These are phyloP conservation scores for Andrena bicolor DNA, from an alignment of 2,888 invertebrate species.

Conservation along the genomic window DNA sequence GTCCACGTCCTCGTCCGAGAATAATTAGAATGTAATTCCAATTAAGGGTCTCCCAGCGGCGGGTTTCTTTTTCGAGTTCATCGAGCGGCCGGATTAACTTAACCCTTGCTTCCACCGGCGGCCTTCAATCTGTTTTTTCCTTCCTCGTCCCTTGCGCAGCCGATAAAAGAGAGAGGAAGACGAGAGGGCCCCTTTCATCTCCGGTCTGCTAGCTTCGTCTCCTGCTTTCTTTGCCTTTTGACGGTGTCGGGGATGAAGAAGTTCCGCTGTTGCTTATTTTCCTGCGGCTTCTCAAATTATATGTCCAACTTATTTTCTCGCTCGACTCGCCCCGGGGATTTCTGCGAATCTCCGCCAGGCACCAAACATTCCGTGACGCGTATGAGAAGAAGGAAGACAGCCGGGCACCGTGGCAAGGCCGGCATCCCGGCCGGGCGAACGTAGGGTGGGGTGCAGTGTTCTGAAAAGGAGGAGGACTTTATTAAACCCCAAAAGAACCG, in stretches of 20 bases:
- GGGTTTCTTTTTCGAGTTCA: conserved; percentile 25
- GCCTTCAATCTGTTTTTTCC: conserved; percentile 29
- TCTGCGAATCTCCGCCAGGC: conserved; percentile 62
- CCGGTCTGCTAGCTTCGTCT: conserved; percentile 53
- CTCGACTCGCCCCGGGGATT: conserved; percentile 66
- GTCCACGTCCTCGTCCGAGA: neutral
- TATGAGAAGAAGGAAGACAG: conserved; percentile 35
- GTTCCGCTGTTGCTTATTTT: conserved; percentile 68
- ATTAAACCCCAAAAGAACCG: conserved; percentile 70
- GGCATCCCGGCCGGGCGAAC: conserved; percentile 4
- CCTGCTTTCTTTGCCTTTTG: conserved; percentile 63
- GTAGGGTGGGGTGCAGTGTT: conserved; percentile 31
- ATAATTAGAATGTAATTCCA: conserved; percentile 65
- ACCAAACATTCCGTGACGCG: conserved; percentile 62
- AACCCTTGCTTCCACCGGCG: conserved; percentile 56
- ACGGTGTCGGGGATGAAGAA: conserved; percentile 57
- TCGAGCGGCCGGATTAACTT: conserved; percentile 64
- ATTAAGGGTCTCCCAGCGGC: conserved; percentile 48
- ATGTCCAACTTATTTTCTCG: conserved; percentile 77
- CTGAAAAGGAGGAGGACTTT: conserved; percentile 68
- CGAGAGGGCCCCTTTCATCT: conserved; percentile 67
- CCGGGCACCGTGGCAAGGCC: conserved; percentile 15
- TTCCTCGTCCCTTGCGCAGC: neutral
- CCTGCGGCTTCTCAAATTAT: conserved; percentile 76
- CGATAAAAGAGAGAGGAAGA: conserved; percentile 13